Evolutionary conservation across 2,888 invertebrate species (phyloP).

Genomic region (Mythimna albipuncta): DNA sequence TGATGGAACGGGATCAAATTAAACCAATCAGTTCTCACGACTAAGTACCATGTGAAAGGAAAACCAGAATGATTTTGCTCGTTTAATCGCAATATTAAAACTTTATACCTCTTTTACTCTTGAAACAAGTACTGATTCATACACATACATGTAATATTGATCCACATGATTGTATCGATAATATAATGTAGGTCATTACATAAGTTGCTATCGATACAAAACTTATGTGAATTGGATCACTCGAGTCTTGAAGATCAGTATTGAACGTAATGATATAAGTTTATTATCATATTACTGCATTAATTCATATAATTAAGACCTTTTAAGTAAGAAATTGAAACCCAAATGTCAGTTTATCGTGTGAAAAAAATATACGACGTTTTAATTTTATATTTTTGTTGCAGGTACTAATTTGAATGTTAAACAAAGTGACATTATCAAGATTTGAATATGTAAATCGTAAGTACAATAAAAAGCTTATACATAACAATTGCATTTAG

Average conservation of each 20-base stretch:
- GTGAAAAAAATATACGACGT: constrained; percentile 23
- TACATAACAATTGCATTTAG: constrained; percentile 42
- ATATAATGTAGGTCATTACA: constrained; percentile 48
- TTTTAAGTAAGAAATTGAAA: constrained; percentile 13
- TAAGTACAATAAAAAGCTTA: constrained; percentile 42
- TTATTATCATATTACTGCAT: constrained; percentile 25
- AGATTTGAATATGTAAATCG: constrained; percentile 34
- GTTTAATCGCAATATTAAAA: constrained; percentile 24
- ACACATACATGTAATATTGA: constrained; percentile 16
- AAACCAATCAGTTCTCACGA: constrained; percentile 12
- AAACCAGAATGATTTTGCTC: constrained; percentile 1
- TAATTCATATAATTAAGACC: not conserved
- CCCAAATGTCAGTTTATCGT: constrained; percentile 8
- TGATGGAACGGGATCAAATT: too few relatives aligned
- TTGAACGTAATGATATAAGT: constrained; percentile 27
- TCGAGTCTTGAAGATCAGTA: constrained; percentile 15
- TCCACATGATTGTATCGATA: constrained; percentile 41
- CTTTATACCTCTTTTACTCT: constrained; percentile 13
- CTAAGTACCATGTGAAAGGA: not conserved
- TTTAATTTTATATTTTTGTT: constrained; percentile 47
- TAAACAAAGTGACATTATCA: constrained; percentile 20
- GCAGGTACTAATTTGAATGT: constrained; percentile 53
- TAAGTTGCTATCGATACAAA: constrained; percentile 45
- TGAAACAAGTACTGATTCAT: constrained; percentile 10
- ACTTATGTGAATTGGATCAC: constrained; percentile 49